Evolutionary conservation across 1,140 invertebrate species (phyloP).

Genomic region (Sitobion miscanthi): DNA sequence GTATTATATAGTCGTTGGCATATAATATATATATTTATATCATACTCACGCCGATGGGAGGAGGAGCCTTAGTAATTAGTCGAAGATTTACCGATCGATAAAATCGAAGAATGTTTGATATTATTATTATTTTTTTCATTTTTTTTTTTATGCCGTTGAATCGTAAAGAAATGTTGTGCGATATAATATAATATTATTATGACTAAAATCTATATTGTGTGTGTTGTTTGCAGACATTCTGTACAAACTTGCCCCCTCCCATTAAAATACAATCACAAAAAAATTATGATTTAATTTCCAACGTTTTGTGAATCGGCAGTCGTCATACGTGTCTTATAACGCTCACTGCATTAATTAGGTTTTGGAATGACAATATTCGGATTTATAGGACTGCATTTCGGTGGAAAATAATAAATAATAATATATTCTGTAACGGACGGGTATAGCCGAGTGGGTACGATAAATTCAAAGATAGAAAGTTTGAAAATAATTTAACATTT

Average conservation of each 20-base stretch:
- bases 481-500: no score
- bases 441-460: not conserved
- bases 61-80: not conserved
- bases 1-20: not conserved
- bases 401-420: not conserved
- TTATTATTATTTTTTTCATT: not conserved
- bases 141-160: not conserved
- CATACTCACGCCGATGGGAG: no score
- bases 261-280: not conserved
- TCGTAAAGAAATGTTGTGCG: not conserved
- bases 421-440: no score
- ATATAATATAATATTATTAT: slow-evolving; percentile 10
- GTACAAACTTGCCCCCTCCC: not conserved
- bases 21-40: not conserved
- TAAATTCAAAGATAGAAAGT: no score
- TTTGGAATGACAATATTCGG: no score
- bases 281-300: not conserved
- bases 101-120: not conserved
- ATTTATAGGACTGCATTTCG: not conserved
- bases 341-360: no score
- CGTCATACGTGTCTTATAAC: not conserved
- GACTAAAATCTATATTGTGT: not conserved
- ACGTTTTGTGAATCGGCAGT: not conserved
- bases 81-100: not conserved
- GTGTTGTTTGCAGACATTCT: not conserved